Evolutionary conservation across 2,113 vertebrate genomes (phyloP).

Genomic region (Pluvianellus socialis): DNA sequence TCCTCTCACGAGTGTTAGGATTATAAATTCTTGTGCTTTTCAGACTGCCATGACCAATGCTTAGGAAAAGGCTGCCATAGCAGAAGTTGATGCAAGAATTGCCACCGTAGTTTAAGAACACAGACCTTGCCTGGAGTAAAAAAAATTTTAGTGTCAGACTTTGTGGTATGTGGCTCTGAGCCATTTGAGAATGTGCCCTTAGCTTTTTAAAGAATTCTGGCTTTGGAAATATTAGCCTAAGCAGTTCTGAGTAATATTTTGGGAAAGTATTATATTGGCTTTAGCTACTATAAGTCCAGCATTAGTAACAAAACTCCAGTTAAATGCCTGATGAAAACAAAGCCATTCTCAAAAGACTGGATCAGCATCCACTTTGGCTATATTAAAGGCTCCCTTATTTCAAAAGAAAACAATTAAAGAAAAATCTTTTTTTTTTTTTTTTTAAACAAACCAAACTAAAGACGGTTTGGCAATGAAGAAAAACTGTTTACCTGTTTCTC

Average conservation of each 20-base stretch:
- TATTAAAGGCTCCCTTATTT: conserved; percentile 32
- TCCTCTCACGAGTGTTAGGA: not conserved
- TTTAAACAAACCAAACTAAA: not conserved
- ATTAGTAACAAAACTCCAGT: conserved; percentile 68
- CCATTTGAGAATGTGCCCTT: conserved; percentile 28
- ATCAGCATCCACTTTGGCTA: not conserved
- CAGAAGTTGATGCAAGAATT: not conserved
- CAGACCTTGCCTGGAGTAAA: not conserved
- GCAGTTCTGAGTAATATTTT: conserved; percentile 57
- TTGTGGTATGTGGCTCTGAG: conserved; percentile 23
- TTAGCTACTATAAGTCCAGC: conserved; percentile 50
- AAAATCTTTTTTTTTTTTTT: not conserved
- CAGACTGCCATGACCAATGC: not conserved
- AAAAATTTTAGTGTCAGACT: not conserved
- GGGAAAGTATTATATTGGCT: conserved; percentile 59
- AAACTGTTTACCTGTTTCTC: not conserved
- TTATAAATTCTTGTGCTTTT: not conserved
- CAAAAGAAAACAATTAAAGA: conserved; percentile 38
- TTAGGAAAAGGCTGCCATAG: not conserved
- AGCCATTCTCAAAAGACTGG: conserved; percentile 2
- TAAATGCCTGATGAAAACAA: conserved; percentile 46
- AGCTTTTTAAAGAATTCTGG: conserved; percentile 32
- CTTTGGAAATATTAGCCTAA: conserved; percentile 65
- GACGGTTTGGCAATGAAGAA: not conserved
- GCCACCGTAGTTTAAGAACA: not conserved